Conservation (phyloP, 2,113 vertebrate species). For the Seriola rivoliana region DNA sequence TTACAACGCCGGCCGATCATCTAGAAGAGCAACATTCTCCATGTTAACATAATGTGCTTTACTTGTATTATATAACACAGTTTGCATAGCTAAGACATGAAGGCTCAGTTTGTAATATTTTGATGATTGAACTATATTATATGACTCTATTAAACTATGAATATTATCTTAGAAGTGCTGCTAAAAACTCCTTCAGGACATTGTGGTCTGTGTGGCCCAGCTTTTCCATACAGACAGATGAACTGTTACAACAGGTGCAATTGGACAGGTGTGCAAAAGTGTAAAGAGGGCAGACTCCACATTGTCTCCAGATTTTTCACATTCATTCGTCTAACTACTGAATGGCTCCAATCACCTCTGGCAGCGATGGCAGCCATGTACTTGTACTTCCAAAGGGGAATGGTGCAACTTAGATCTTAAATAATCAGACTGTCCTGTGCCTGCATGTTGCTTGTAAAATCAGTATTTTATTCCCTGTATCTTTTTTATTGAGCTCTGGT, state of each 20-base stretch:
- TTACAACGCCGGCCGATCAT: neutral
- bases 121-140: neutral
- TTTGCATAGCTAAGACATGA: neutral
- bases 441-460: neutral
- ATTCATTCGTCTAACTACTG: neutral
- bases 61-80: neutral
- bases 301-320: neutral
- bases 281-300: too few relatives aligned
- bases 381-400: neutral
- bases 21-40: conserved; percentile 6
- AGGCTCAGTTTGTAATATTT: neutral
- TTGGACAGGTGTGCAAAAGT: too few relatives aligned
- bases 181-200: neutral
- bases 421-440: neutral
- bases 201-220: neutral
- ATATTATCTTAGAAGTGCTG: neutral
- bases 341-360: neutral
- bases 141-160: neutral
- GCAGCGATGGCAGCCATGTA: neutral
- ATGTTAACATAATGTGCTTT: neutral
- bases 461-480: too few relatives aligned
- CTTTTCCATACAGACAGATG: neutral
- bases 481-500: too few relatives aligned
- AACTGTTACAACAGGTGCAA: too few relatives aligned
- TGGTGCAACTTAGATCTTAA: neutral